phyloP scores from a whole-genome alignment of 2,113 vertebrate species.

The Atlantisia rogersi region DNA sequence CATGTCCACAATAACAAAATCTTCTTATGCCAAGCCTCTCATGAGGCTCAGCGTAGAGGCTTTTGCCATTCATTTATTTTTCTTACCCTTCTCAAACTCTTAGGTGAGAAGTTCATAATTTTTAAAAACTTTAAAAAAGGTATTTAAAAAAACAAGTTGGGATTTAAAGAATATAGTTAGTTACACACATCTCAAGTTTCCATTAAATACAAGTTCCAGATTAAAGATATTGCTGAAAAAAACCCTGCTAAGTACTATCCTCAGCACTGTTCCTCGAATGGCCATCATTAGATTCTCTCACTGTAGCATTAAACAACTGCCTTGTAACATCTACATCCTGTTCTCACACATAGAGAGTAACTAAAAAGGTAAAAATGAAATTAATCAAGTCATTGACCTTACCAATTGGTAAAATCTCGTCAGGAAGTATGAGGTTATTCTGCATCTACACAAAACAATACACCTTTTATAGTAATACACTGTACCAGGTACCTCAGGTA shows the following conservation, averaged over 20 bases:
- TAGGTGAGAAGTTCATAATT: neutral
- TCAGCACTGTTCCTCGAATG: neutral
- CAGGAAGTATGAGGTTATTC: neutral
- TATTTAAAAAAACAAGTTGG: neutral
- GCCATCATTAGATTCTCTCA: neutral
- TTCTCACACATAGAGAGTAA: neutral
- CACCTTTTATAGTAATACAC: neutral
- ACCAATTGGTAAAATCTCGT: neutral
- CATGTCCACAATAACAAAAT: accelerated
- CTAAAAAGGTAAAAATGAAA: neutral
- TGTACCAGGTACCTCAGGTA: neutral
- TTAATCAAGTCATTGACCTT: neutral
- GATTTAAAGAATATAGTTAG: neutral
- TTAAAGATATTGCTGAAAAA: neutral
- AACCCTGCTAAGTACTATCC: neutral
- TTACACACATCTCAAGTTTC: neutral
- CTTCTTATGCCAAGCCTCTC: neutral
- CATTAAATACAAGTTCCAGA: neutral
- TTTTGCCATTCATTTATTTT: neutral
- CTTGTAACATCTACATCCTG: neutral
- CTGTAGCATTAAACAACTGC: neutral
- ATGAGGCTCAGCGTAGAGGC: neutral
- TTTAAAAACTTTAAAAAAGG: neutral
- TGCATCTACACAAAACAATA: neutral
- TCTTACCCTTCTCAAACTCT: neutral